Percentiles rank a stretch among this genome's conserved stretches.
phyloP scores from a whole-genome alignment of 1,140 invertebrate species.

The Anastrepha obliqua region DNA sequence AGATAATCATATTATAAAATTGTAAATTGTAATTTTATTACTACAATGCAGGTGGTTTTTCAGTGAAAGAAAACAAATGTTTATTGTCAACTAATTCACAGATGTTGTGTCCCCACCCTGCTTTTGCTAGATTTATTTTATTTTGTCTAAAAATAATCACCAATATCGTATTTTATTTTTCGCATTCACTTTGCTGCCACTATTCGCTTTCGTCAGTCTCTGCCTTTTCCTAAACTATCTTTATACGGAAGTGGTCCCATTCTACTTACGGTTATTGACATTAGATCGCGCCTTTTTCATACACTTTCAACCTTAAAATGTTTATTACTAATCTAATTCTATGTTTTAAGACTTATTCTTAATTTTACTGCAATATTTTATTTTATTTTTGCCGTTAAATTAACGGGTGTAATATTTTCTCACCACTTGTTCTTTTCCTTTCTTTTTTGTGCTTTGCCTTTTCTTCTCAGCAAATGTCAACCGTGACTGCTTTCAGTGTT shows the following conservation, averaged over 20 bases:
- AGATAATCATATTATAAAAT: not conserved
- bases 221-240: conserved; percentile 23
- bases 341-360: not conserved
- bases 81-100: not conserved
- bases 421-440: conserved; percentile 31
- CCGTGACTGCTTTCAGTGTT: not conserved
- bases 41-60: not conserved
- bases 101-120: not conserved
- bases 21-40: not conserved
- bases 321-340: conserved; percentile 28
- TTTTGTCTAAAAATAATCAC: conserved; percentile 37
- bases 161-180: not conserved
- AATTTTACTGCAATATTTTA: not conserved
- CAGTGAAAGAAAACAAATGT: not conserved
- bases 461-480: conserved; percentile 34
- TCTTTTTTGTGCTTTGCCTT: conserved; percentile 23
- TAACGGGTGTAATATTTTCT: conserved; percentile 44
- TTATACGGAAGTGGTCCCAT: conserved; percentile 21
- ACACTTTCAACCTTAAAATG: not conserved
- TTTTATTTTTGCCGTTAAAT: conserved; percentile 36
- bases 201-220: conserved; percentile 40
- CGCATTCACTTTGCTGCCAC: conserved; percentile 17
- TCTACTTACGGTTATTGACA: conserved; percentile 52
- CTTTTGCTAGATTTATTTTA: not conserved
- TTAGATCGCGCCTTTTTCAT: conserved; percentile 43